phyloP scores from a whole-genome alignment of 1,140 invertebrate species.

The Yoshiicerus persimilis region DNA sequence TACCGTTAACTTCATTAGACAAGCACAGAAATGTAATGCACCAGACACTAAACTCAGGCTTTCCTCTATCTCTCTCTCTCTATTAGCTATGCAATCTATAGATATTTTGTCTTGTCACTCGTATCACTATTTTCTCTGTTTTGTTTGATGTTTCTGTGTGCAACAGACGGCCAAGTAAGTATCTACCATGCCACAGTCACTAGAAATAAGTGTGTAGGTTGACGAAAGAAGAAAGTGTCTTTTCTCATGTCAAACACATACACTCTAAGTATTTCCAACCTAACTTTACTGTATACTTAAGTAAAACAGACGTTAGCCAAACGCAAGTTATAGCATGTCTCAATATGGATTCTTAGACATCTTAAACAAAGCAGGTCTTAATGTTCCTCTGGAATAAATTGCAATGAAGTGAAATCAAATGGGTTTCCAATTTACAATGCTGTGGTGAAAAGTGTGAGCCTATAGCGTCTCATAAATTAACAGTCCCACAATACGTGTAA shows the following conservation, averaged over 20 bases:
- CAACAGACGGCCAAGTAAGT: not conserved
- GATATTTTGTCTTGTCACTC: constrained; percentile 1
- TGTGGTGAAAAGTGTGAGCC: not conserved
- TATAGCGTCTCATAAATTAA: not conserved
- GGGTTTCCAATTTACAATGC: not conserved
- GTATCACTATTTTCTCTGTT: not conserved
- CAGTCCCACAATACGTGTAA: too few species aligned
- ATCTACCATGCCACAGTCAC: not conserved
- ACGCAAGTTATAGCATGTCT: too few species aligned
- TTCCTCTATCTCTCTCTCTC: not conserved
- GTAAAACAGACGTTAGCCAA: too few species aligned
- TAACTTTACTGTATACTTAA: not conserved
- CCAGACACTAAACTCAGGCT: not conserved
- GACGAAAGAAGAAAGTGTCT: not conserved
- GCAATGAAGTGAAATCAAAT: not conserved
- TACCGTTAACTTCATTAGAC: not conserved
- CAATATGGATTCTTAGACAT: not conserved
- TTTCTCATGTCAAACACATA: not conserved
- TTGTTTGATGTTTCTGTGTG: not conserved
- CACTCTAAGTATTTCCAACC: not conserved
- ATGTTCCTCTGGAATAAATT: not conserved
- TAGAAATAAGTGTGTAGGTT: not conserved
- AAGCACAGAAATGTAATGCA: too few species aligned
- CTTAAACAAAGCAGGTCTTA: not conserved
- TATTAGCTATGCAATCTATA: not conserved